Evolutionary conservation across 2,113 vertebrate genomes (phyloP), one percentile per base, ranked within the genome.

Genomic region (Ursus arctos): DNA sequence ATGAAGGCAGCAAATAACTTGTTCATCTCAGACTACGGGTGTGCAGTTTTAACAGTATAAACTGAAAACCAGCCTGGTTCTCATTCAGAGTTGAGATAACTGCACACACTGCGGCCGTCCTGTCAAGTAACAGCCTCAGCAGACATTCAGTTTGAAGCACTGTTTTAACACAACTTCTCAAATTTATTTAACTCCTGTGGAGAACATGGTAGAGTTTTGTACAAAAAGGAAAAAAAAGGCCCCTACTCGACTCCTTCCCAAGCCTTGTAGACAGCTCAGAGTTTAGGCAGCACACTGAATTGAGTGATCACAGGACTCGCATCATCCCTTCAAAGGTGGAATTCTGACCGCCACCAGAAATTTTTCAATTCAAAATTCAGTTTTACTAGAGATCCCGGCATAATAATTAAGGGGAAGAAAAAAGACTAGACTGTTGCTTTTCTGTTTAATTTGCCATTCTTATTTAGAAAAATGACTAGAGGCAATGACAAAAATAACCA

Each of bases 141-240:
- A 95, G 85, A 94, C 31, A 59, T 43, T 15, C 1, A 5, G 26
- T 51, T 33, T 14, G 61, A 96, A 97, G 61, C 31, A 61, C 89
- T 91, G 74, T 92, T 97, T 97, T 88, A 97, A 96, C 97, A 97
- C 88, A 91, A 96, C 7, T 33, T 93, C 94, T 95, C 81, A 79
- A 83, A 96, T 97, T 98, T 96, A 97, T 96, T 97, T 84, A 98
- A 95, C 51, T 97, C 59, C 53, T 96, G 47, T 87, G 74, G 91
- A 65, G 86, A 98, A 91, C 69, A 89, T 24, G 47, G 95, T 67
- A 40, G 72, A 92, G 47, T 55, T 67, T 43, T 95, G 12, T 33
- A 84, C 55, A 88, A 79, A 92, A 79, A 26, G 67, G 12, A n/a
- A 69, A 69, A 90, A 74, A 95, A 88, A 88, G 89, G 22, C 31